Evolutionary conservation across 2,113 vertebrate species (phyloP), one percentile per base, ranked within the genome.

Genomic region (Atrichornis clamosus): DNA sequence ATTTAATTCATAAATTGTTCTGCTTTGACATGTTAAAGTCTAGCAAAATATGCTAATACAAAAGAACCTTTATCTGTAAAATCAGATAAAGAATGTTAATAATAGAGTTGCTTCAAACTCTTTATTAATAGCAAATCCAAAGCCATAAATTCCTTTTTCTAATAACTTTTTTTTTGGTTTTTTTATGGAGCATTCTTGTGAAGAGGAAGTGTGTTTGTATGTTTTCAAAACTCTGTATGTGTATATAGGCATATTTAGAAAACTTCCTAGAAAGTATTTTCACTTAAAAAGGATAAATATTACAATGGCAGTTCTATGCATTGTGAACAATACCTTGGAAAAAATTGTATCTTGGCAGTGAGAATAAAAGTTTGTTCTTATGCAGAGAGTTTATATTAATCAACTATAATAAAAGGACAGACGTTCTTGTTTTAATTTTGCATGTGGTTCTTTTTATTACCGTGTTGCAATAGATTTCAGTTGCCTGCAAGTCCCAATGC

Each of bases 1-100:
- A 83, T 82, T 93, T 96, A 93, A 95, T 94, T 95, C 87, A 93
- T 60, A 94, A 92, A 90, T 96, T 90, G 90, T 21, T 78, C 83
- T 84, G 50, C 82, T 94, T 80, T 88, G 82, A 88, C 95, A 94
- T 86, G 47, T 56, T 91, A 6, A 90, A 88, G 75, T 86, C 87
- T 88, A 67, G 55, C 39, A 93, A 92, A 93, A 91, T 63, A 90
- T 64, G 35, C 19, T 63, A 64, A 70, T 67, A 96, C 85, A 96
- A 91, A 95, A 83, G 75, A 86, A 80, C 52, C 67, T 86, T 96
- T 95, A 77, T 96, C 63, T 94, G 63, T 77, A 56, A 42, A 92
- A 86, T 83, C 72, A 91, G 82, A 93, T 93, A 91, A 87, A 83
- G 75, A 91, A 91, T 86, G 67, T 86, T 95, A 93, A 88, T 96